Evolutionary conservation across 1,140 invertebrate genomes (phyloP).

Genomic region (Heliconius eleuchia): DNA sequence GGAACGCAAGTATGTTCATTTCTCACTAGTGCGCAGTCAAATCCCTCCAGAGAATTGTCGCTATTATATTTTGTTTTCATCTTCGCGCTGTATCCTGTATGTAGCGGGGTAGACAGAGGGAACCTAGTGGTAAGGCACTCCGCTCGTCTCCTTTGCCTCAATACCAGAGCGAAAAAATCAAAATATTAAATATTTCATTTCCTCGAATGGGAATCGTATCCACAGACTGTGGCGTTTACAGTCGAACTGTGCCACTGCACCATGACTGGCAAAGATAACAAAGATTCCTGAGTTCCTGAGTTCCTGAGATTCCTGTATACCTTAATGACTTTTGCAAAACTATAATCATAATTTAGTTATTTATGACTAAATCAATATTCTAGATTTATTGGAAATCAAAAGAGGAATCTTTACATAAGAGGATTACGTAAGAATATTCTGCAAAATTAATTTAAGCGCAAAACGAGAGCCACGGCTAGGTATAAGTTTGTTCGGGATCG

Average conservation of each 20-base stretch:
- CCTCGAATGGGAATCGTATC: too few relatives aligned
- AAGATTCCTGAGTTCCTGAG: background rate
- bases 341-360: background rate
- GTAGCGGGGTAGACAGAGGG: too few relatives aligned
- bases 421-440: slow-evolving; percentile 29
- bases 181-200: too few relatives aligned
- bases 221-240: too few relatives aligned
- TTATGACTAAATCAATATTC: background rate
- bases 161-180: too few relatives aligned
- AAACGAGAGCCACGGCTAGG: slow-evolving; percentile 18
- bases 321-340: background rate
- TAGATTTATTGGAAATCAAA: slow-evolving; percentile 10
- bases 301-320: background rate
- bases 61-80: slow-evolving; percentile 8
- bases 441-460: slow-evolving; percentile 23
- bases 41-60: slow-evolving; percentile 32
- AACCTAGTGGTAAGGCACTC: too few relatives aligned
- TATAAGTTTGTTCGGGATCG: slow-evolving; percentile 20
- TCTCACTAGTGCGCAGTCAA: slow-evolving; percentile 26
- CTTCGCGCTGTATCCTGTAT: too few relatives aligned
- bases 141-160: too few relatives aligned
- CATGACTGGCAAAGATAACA: background rate
- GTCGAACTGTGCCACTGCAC: too few relatives aligned
- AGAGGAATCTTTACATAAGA: slow-evolving; percentile 18
- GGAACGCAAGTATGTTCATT: slow-evolving; percentile 34